These are phyloP conservation scores for Periophthalmodon schlosseri DNA, from an alignment of 2,113 vertebrate genomes.

Conservation along the genomic window DNA sequence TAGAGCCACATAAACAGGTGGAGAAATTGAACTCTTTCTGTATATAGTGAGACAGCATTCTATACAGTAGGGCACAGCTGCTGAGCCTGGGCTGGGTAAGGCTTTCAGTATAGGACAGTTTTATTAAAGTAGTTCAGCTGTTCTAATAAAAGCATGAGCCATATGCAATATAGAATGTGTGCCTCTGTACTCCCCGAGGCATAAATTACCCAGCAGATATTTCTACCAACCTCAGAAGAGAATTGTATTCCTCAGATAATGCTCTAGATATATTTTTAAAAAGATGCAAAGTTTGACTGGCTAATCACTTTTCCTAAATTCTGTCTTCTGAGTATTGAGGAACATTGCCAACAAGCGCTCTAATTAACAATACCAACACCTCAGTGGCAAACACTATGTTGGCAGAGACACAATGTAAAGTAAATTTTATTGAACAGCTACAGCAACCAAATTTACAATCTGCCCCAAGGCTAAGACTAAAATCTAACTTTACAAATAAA, in stretches of 20 bases:
- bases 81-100: not conserved
- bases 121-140: slow-evolving; percentile 11
- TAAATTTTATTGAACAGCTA: not conserved
- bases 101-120: slow-evolving; percentile 14
- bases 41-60: not conserved
- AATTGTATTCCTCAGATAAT: not conserved
- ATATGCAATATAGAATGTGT: not conserved
- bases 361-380: not conserved
- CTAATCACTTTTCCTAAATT: not conserved
- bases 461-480: not conserved
- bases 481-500: not conserved
- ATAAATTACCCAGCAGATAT: not conserved
- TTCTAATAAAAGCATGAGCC: slow-evolving; percentile 5
- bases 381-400: not conserved
- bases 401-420: not conserved
- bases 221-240: not conserved
- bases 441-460: not conserved
- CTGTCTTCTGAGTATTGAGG: not conserved
- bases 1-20: not conserved
- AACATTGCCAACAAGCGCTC: not conserved
- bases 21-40: not conserved
- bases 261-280: not conserved
- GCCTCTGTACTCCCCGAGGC: slow-evolving; percentile 4
- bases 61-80: not conserved
- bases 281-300: too few relatives aligned